Conservation (phyloP, 1,140 invertebrate genomes). For the Linepithema humile region DNA sequence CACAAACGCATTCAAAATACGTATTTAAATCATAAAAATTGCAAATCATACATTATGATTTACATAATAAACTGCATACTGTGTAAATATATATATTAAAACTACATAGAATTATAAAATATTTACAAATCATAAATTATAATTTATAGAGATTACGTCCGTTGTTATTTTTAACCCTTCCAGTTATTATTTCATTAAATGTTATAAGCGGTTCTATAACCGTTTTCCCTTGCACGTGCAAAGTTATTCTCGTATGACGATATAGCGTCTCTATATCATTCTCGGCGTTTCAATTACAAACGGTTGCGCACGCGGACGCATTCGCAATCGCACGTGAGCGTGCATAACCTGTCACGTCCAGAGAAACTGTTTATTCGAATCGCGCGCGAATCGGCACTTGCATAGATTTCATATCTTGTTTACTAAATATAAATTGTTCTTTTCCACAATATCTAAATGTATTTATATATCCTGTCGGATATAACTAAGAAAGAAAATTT, state of each 20-base stretch:
- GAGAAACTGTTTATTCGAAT: conserved; percentile 52
- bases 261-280: conserved; percentile 47
- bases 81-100: too few species aligned
- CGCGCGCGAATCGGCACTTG: conserved; percentile 45
- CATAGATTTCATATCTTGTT: conserved; percentile 48
- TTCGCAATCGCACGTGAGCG: conserved; percentile 31
- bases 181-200: neutral
- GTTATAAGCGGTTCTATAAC: neutral
- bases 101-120: too few species aligned
- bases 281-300: conserved; percentile 51
- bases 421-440: conserved; percentile 39
- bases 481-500: neutral
- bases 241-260: conserved; percentile 30
- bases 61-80: too few species aligned
- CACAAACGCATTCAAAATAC: too few species aligned
- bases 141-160: too few species aligned
- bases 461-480: neutral
- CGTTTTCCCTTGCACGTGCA: neutral
- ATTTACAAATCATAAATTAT: too few species aligned
- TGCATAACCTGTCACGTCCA: conserved; percentile 49
- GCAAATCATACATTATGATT: too few species aligned
- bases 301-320: conserved; percentile 32
- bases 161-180: neutral
- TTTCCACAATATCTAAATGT: neutral
- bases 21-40: too few species aligned